phyloP scores from a whole-genome alignment of 2,797 vertebrate genomes.

The Gallinago stenura region DNA sequence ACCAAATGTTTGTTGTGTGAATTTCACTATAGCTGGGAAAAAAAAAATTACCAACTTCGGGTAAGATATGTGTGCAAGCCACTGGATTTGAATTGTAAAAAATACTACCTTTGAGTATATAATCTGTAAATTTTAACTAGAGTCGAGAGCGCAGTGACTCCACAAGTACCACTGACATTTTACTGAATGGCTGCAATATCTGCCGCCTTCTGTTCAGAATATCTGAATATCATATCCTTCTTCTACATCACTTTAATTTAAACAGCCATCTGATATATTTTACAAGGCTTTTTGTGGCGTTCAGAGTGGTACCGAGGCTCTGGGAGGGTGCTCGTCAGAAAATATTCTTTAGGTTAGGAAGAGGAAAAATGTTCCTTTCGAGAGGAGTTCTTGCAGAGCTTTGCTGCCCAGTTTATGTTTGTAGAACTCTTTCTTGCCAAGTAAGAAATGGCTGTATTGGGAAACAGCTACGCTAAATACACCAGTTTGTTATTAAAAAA shows the following conservation, averaged over 20 bases:
- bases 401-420: background rate
- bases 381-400: background rate
- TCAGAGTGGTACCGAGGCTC: background rate
- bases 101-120: background rate
- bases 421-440: background rate
- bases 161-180: background rate
- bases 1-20: background rate
- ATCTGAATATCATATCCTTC: background rate
- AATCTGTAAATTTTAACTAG: background rate
- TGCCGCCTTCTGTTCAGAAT: background rate
- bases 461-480: background rate
- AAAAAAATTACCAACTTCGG: background rate
- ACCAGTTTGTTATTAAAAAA: background rate
- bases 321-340: background rate
- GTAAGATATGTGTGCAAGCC: background rate
- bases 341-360: background rate
- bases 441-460: background rate
- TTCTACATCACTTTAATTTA: background rate
- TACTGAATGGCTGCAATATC: background rate
- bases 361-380: background rate
- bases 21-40: background rate
- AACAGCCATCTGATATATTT: background rate
- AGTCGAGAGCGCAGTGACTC: background rate
- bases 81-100: background rate
- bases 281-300: background rate